Evolutionary conservation across 2,113 vertebrate genomes (phyloP), one percentile per base, ranked within the genome.

Genomic region (Pachycephala philippinensis): DNA sequence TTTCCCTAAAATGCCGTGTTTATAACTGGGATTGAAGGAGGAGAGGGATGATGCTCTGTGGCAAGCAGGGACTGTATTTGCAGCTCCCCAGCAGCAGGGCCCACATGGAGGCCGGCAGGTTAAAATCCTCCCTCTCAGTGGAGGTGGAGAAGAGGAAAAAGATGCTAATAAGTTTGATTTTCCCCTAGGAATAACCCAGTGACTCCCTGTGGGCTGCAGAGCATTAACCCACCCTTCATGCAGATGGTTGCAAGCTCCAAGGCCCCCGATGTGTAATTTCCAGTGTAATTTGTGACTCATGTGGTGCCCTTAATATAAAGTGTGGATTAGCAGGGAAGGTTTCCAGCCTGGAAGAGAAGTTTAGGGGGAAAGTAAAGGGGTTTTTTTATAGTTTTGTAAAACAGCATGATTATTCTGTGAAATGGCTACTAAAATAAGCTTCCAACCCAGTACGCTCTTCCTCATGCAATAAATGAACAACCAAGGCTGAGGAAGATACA

Each of bases 111-210:
- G 17, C 78, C 1, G 0, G 26, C 45, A 89, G 33, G 66, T 94
- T 89, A 85, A 84, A 95, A 65, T 65, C 35, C 13, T 60, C 19
- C 52, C 66, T 44, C 59, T 77, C 57, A 10, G 20, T 42, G 39
- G 40, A 94, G 75, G 69, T 21, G 37, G 30, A 37, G 12, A 52
- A 92, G 53, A 72, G 37, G 35, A 39, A 82, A 50, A 75, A 77
- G 71, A 91, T 80, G 35, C 28, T 94, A 80, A 91, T 63, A 35
- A 0, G 26, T 22, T 87, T 88, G 91, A 83, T 94, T 85, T 91
- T 74, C 45, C 59, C 61, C 54, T 71, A 20, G 37, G 89, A 83
- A 42, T 45, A 59, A 40, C 42, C 31, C 37, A 57, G 42, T 47
- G 81, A 52, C 53, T 91, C 61, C 53, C 53, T 1, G 3, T 52